Evolutionary conservation across 2,797 vertebrate genomes (phyloP).

Genomic region (Clarias pachynema): DNA sequence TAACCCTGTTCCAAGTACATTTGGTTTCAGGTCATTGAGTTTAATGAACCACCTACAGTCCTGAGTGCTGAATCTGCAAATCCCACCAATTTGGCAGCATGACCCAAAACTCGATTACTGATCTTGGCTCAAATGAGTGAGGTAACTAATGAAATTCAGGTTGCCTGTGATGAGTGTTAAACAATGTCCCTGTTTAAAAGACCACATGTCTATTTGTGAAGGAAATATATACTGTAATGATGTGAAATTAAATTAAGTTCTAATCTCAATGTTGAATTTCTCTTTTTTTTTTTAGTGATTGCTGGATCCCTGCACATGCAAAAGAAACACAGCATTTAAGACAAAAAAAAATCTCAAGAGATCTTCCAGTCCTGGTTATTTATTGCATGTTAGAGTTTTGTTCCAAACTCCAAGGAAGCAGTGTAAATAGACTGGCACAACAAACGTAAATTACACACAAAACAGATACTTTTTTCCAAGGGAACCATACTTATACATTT

Average conservation of each 20-base stretch:
- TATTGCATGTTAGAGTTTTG: constrained; percentile 36
- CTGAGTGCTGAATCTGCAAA: constrained; percentile 34
- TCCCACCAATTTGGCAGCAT: constrained; percentile 23
- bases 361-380: constrained; percentile 29
- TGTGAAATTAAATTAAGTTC: neutral
- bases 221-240: neutral
- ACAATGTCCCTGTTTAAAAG: neutral
- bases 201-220: neutral
- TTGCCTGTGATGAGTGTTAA: neutral
- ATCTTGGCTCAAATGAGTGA: constrained; percentile 7
- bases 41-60: constrained; percentile 32
- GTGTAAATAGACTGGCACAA: constrained; percentile 73
- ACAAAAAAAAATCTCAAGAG: neutral
- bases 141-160: constrained; percentile 10
- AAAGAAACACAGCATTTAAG: neutral
- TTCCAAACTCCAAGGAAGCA: constrained; percentile 39
- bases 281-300: neutral
- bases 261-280: neutral
- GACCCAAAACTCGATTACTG: constrained; percentile 9
- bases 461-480: constrained; percentile 66
- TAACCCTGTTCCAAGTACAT: constrained; percentile 12
- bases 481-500: constrained; percentile 67
- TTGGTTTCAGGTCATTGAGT: constrained; percentile 37
- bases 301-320: neutral
- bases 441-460: constrained; percentile 66